Conservation (phyloP, 1,140 invertebrate species). For the Tribolium castaneum region DNA sequence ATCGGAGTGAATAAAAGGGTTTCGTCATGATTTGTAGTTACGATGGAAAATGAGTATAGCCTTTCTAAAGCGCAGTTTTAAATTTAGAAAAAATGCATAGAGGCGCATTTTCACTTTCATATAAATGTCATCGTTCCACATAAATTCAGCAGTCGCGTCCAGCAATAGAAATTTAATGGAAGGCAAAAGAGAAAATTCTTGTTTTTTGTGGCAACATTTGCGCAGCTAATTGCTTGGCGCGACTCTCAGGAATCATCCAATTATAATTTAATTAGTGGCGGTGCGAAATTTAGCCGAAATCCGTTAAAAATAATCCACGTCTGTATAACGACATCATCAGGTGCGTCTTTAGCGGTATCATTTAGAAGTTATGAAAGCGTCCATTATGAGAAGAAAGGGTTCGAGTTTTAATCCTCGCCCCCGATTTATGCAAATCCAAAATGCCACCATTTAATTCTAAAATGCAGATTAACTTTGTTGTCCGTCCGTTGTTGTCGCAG, state of each 20-base stretch:
- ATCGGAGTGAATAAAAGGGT: neutral
- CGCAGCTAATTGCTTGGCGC: conserved; percentile 2
- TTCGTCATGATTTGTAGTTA: too few relatives aligned
- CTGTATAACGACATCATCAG: conserved; percentile 7
- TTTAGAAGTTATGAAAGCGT: neutral
- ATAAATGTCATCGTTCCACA: conserved; percentile 10
- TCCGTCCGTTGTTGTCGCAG: conserved; percentile 28
- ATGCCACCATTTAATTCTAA: conserved; percentile 34
- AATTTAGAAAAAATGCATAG: neutral
- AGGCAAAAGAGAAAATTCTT: neutral
- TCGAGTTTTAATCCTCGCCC: conserved; percentile 26
- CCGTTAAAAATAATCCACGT: conserved; percentile 10
- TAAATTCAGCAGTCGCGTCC: conserved; percentile 13
- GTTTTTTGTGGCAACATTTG: conserved; percentile 26
- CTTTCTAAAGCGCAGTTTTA: neutral
- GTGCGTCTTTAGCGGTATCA: neutral
- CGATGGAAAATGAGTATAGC: too few relatives aligned
- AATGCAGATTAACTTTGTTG: conserved; percentile 35
- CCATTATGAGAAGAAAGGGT: conserved; percentile 12
- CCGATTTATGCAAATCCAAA: conserved; percentile 30
- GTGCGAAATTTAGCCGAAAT: conserved; percentile 3
- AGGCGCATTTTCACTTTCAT: conserved; percentile 30
- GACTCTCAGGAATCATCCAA: conserved; percentile 10
- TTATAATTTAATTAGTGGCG: conserved; percentile 28
- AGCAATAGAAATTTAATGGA: conserved; percentile 20